Evolutionary conservation across 2,113 vertebrate genomes (phyloP).

Genomic region (Zosterops lateralis): DNA sequence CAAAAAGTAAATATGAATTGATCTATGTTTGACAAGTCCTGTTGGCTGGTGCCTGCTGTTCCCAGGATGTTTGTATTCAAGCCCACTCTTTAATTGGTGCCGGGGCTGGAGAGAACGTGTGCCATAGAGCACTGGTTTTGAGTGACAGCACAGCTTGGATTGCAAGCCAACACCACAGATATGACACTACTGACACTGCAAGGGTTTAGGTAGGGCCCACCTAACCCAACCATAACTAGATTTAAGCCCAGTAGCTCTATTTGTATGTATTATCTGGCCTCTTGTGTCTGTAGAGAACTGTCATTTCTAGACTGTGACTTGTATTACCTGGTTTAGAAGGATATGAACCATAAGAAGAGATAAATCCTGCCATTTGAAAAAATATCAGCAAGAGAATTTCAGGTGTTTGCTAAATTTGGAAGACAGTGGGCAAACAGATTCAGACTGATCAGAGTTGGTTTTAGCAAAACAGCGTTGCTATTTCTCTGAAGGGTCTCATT

Average conservation of each 20-base stretch:
- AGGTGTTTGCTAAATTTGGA: background rate
- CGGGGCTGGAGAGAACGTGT: accelerated
- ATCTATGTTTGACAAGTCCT: background rate
- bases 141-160: background rate
- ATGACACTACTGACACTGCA: background rate
- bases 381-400: background rate
- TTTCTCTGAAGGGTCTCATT: background rate
- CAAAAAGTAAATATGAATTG: background rate
- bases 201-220: background rate
- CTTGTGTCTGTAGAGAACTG: background rate
- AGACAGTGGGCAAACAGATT: background rate
- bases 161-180: background rate
- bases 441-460: background rate
- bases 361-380: background rate
- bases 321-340: background rate
- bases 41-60: background rate
- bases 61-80: background rate
- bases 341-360: background rate
- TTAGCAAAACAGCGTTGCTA: background rate
- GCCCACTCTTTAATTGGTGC: background rate
- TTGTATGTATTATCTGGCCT: background rate
- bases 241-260: background rate
- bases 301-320: background rate
- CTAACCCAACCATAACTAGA: background rate
- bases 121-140: background rate